Base-by-base conservation (phyloP, 2,113 vertebrate species). In the Sinocyclocheilus rhinocerous region DNA sequence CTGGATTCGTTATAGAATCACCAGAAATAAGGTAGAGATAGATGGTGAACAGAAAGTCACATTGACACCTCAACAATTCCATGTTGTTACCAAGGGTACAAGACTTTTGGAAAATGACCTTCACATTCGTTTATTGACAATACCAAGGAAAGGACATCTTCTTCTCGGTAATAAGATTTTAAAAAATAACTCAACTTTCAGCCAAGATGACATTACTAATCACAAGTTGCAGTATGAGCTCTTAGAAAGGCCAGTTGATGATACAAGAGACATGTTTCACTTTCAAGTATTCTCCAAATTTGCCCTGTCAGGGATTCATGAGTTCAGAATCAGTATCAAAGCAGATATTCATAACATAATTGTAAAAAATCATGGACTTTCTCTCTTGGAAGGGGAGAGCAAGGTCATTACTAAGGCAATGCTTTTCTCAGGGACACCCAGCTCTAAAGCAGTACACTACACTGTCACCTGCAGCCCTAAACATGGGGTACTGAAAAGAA, bases 301-400 rank as follows among this genome's bases (percentile, higher is more conserved):
- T 4, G 91, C 96, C 55, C 88, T 91, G 84, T 97, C 96, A 18
- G 83, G 92, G 73, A 57, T 78, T 1, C 93, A 95, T 3, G 86
- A 93, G 86, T 98, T 98, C 86, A 94, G 93, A 83, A 91, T 97
- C 76, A 91, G 87, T 29, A 94, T 99, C 48, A 97, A 93, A 90
- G 90, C 95, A 8, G 90, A 93, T 87, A 91, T 93, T 3, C 89
- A 84, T 11, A 81, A 33, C 0, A 20, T 97, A 86, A 83, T 93
- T 83, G 33, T 98, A 79, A 93, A 89, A 7, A 98, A 97, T 86
- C 95, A 88, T 89, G 96, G 96, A 6, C 93, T 98, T 42, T 93
- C 90, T 42, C 84, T 97, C 79, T 88, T 87, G 87, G 97, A 98
- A 92, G 97, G 97, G 79, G 96, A 95, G 86, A 95, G 91, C 87